Base-by-base conservation (phyloP, 2,797 vertebrate species). In the Sebastes steindachneri region DNA sequence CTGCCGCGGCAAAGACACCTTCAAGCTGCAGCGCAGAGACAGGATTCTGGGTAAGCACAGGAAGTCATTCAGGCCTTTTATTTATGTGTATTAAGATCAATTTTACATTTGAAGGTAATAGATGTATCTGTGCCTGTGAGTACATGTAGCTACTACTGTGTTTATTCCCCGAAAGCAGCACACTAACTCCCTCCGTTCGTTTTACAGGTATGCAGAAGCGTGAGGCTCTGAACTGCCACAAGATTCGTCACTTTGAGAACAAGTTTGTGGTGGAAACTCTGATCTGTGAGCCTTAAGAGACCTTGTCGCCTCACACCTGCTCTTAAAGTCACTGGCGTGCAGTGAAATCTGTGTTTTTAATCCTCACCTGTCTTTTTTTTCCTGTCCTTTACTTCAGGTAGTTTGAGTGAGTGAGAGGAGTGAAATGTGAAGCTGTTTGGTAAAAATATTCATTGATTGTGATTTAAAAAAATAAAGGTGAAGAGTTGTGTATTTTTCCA, bases 161-260 rank as follows among this genome's bases (percentile, higher is more conserved):
- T 45, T 45, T 45, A 45, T 45, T 45, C 41, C 41, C 15, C 41
- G 41, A 45, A 45, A n/a, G 58, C 62, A 3, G 62, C 10, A 0
- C 31, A 17, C 4, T 53, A 45, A 31, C 23, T 1, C 15, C 45
- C 31, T 76, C 9, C 35, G 19, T 0, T 71, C 14, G 0, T 80
- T 10, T 76, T 33, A 67, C 96, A 99, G 98, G 98, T 68, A 97
- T 98, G 93, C 97, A 99, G 94, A 99, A 99, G 92, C 97, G 98
- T 0, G 97, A 97, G 90, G 97, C 94, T 5, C 69, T 90, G 15
- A 88, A 95, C 75, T 99, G 98, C 94, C 84, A 67, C 90, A 97
- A 95, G 89, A 99, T 99, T 76, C 96, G 95, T 81, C 98, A 99
- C 94, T 99, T 99, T 78, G 97, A 95, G 92, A 98, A 91, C 94